Evolutionary conservation across 2,113 vertebrate species (phyloP), one percentile per base, ranked within the genome.

Genomic region (Asarcornis scutulata): DNA sequence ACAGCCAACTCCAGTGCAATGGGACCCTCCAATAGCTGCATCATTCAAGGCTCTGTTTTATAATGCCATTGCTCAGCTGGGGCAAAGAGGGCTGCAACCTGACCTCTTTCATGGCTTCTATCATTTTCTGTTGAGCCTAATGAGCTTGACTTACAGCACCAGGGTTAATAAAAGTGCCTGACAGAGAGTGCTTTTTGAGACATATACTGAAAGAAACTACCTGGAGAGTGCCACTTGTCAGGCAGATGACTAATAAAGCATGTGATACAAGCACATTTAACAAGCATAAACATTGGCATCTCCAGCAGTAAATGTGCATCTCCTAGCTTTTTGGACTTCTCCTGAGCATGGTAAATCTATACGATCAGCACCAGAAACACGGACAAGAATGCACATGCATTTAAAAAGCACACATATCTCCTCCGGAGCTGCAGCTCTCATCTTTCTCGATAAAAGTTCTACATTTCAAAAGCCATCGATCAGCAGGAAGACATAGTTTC

Each of bases 391-490:
- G 16, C 53, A 58, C 17, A 62, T 72, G 46, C n/a, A 77, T 76
- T 91, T 60, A 71, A 72, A 83, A 72, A 60, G 7, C 78, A 67
- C 38, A 20, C 0, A 0, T 67, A 81, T 79, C 83, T 73, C 66
- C 53, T 55, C 34, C 76, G 64, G 59, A 80, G 16, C 62, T 62
- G 82, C 55, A 63, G 53, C 36, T 92, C 36, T 60, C 40, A 40
- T 52, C 36, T 32, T 40, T 87, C 38, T 83, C 78, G 25, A 63
- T 34, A 75, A 91, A 95, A 93, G 71, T 95, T 92, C 34, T 77
- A 66, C 18, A 67, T 95, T 95, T 84, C 89, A 92, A 86, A 95
- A 94, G 32, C n/a, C 44, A 75, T 72, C 72, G 44, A 7, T 44
- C 77, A 69, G n/a, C 31, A 63, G 81, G 48, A 60, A 36, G 72